Evolutionary conservation across 1,140 invertebrate genomes (phyloP), one percentile per base, ranked within the genome.

Genomic region (Rhopalosiphum padi): DNA sequence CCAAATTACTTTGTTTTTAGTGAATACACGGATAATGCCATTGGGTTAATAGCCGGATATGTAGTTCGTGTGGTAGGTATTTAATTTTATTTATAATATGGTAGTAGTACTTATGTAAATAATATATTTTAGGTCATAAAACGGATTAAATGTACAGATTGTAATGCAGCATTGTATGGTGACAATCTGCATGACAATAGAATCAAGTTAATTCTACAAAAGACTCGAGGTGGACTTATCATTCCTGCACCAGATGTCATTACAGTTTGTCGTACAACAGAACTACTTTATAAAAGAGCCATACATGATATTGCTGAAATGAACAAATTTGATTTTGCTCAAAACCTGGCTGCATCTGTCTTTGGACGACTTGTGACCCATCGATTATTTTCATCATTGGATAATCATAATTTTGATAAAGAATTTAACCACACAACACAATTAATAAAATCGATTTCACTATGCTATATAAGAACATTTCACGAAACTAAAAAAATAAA

Each of bases 401-500:
- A 87, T 87, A 46, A 43, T 87, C 86, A 87, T 48, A 48, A 18
- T 48, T 88, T 48, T 46, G 46, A 88, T 48, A 15, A 46, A 9
- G 43, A 88, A 15, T 46, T 48, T 6, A 48, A 88, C n/a, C 86
- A 88, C 46, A 51, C 11, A 51, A 88, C 23, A 46, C 23, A 25
- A 48, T 35, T 51, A 51, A 88, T 88, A 48, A 88, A 88, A 88
- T 51, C 46, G 3, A 88, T 88, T 7, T 46, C 86, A 21, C 46
- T 88, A 88, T 88, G 86, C 22, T 88, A n/a, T 88, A 30, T 88
- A 25, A 46, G 43, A 88, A 88, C 2, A 25, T 88, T 88, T 88
- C 86, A 88, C 21, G 43, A 88, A 51, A 48, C 46, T 18, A 88
- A 88, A 88, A 88, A 46, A 88, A 51, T 88, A 18, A 88, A 88